These are phyloP conservation scores for Colinus virginianus DNA, from an alignment of 2,113 vertebrate species.

Conservation along the genomic window DNA sequence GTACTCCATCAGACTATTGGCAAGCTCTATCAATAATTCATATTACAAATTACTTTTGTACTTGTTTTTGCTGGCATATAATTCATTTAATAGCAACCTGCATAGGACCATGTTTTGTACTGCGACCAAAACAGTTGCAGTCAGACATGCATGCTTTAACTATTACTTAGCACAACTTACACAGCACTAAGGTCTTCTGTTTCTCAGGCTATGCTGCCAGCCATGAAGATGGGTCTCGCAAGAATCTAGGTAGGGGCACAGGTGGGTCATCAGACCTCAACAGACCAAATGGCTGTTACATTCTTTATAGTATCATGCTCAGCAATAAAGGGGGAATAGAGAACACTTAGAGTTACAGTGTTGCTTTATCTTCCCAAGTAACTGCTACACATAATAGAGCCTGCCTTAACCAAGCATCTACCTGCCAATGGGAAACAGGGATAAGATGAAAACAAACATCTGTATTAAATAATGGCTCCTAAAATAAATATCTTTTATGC, in stretches of 20 bases:
- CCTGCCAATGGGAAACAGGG: background rate
- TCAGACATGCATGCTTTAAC: background rate
- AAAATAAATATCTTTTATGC: background rate
- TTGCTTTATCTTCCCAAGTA: background rate
- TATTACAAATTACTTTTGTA: background rate
- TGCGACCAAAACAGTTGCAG: background rate
- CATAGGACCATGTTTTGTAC: background rate
- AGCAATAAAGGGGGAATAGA: background rate
- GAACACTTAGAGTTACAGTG: background rate
- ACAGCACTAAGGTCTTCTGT: background rate
- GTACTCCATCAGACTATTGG: background rate
- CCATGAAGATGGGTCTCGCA: background rate
- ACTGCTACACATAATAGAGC: background rate
- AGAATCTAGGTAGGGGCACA: background rate
- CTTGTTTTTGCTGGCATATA: background rate
- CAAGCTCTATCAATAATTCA: background rate
- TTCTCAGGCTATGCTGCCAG: background rate
- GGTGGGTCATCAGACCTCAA: background rate
- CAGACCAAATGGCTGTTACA: background rate
- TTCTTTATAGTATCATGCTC: background rate
- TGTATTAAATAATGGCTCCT: background rate
- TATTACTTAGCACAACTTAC: background rate
- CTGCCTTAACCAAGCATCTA: background rate
- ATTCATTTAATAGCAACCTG: background rate
- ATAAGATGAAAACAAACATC: background rate